Evolutionary conservation across 1,140 invertebrate species (phyloP).

Genomic region (Whitmania pigra): DNA sequence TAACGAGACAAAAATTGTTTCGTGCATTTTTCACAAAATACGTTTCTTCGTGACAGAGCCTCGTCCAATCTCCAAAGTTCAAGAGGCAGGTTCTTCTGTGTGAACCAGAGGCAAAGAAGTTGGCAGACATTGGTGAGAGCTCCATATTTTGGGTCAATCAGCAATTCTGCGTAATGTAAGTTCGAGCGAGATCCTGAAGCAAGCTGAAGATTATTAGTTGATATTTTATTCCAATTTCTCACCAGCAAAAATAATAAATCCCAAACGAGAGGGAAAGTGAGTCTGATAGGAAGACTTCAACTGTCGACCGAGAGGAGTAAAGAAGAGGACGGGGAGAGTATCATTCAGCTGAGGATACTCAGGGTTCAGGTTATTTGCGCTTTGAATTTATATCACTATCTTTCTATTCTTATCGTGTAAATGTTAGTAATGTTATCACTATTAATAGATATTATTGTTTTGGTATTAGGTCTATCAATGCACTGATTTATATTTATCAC

Average conservation of each 20-base stretch:
- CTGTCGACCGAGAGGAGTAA: constrained; percentile 85
- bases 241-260: constrained; percentile 77
- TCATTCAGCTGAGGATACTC: constrained; percentile 83
- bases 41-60: constrained; percentile 47
- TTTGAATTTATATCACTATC: not conserved
- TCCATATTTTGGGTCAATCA: constrained; percentile 93
- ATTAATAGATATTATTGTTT: not conserved
- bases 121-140: constrained; percentile 85
- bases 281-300: constrained; percentile 84
- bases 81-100: constrained; percentile 78
- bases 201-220: not conserved
- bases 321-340: constrained; percentile 85
- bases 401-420: not conserved
- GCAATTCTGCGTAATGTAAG: constrained; percentile 70
- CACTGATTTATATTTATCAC: not conserved
- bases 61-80: constrained; percentile 91
- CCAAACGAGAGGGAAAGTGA: constrained; percentile 83
- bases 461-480: not conserved
- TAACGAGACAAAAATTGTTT: too few relatives aligned
- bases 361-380: constrained; percentile 59
- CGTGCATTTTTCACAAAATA: too few relatives aligned
- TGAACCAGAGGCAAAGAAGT: constrained; percentile 61
- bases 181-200: not conserved
- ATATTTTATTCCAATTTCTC: not conserved
- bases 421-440: not conserved